Evolutionary conservation across 2,888 invertebrate species (phyloP).

Genomic region (Eupithecia abbreviata): DNA sequence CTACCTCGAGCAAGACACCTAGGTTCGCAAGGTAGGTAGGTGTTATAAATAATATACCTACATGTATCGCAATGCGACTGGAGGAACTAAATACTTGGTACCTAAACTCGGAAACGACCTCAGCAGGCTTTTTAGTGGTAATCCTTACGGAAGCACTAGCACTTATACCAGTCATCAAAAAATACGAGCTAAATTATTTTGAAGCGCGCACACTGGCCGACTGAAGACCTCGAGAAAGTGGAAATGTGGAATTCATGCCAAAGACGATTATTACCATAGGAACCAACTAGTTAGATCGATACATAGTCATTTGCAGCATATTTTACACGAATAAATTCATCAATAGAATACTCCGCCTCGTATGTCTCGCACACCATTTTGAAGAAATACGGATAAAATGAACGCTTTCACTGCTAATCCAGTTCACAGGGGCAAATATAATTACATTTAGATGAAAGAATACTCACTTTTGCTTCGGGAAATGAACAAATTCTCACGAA

Average conservation of each 20-base stretch:
- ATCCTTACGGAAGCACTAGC: slow-evolving; percentile 79
- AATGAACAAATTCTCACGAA: slow-evolving; percentile 80
- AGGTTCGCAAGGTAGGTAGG: slow-evolving; percentile 19
- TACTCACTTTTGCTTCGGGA: slow-evolving; percentile 80
- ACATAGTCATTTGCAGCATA: slow-evolving; percentile 61
- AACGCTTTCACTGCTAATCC: slow-evolving; percentile 24
- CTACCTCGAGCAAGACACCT: slow-evolving; percentile 14
- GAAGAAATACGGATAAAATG: slow-evolving; percentile 44
- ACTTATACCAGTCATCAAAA: slow-evolving; percentile 79
- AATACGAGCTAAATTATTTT: slow-evolving; percentile 41
- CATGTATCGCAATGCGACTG: slow-evolving; percentile 41
- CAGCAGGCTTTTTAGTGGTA: slow-evolving; percentile 65
- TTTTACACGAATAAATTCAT: slow-evolving; percentile 58
- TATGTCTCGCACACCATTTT: slow-evolving; percentile 60
- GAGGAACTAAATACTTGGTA: slow-evolving; percentile 44
- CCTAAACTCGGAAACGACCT: slow-evolving; percentile 58
- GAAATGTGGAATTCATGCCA: slow-evolving; percentile 52
- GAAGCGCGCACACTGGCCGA: slow-evolving; percentile 49
- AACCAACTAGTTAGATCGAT: slow-evolving; percentile 76
- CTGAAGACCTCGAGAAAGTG: slow-evolving; percentile 45
- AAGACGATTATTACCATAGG: slow-evolving; percentile 70
- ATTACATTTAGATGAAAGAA: slow-evolving; percentile 53
- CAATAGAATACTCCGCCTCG: slow-evolving; percentile 57
- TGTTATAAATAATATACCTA: slow-evolving; percentile 1
- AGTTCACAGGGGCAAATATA: slow-evolving; percentile 26